Evolutionary conservation across 2,888 invertebrate species (phyloP), one percentile per base, ranked within the genome.

Genomic region (Lydus trimaculatus): DNA sequence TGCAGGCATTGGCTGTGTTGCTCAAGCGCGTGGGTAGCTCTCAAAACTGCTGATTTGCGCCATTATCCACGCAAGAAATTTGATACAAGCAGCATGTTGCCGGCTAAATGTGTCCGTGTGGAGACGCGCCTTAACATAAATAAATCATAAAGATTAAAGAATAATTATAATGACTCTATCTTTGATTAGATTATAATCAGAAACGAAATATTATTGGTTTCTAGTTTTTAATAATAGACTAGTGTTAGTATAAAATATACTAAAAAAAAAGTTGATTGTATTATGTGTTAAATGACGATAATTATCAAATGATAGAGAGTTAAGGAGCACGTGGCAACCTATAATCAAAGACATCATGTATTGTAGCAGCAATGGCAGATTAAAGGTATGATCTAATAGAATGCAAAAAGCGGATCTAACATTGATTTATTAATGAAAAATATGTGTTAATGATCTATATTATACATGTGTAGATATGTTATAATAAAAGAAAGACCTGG

Each of bases 401-500:
- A 43, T 43, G 43, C 17, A 43, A 59, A 31, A 59, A 71, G 65
- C 59, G 72, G 61, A 61, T 61, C n/a, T 33, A 58, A 66, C 64
- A 61, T 67, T 66, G 67, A 65, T 69, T 70, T 64, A 70, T 73
- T 69, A 11, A 11, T 43, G 63, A 70, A 70, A 66, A 69, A 69
- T 66, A 61, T 61, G 43, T 66, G 66, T 63, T 70, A 70, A 70
- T 66, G 70, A 70, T 70, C 70, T 58, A 70, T 64, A 66, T 66
- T 36, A 31, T 31, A 6, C 1, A 31, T 31, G 31, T 8, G 31
- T 31, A 15, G 13, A 15, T 13, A 5, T 36, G 15, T 36, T 2
- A 28, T 28, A 28, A 28, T 2, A 13, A 36, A 63, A 31, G 58
- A 58, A 61, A 61, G 66, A 66, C 64, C 62, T 60, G 70, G 48